Conservation (phyloP, 2,113 vertebrate species). For the Dolichotis patagonum region DNA sequence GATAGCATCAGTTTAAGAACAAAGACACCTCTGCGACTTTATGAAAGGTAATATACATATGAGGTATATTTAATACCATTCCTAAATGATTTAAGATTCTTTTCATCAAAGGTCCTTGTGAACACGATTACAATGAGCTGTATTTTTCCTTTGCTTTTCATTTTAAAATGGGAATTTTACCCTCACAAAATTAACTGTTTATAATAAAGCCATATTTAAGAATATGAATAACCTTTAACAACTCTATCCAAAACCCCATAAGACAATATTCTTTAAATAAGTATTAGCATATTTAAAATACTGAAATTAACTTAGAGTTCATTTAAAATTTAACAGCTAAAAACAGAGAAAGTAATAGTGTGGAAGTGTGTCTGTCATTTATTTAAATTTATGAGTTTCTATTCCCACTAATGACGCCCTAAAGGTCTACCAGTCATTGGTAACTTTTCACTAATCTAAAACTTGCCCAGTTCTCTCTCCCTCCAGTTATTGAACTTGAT, state of each 20-base stretch:
- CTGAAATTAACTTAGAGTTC: background rate
- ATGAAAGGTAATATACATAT: background rate
- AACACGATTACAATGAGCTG: background rate
- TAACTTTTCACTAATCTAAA: conserved; percentile 14
- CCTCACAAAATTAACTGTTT: conserved; percentile 30
- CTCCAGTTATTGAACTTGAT: background rate
- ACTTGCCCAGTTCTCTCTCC: background rate
- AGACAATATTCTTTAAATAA: conserved; percentile 22
- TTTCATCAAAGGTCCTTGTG: conserved; percentile 6
- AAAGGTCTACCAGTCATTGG: background rate
- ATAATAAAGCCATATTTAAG: background rate
- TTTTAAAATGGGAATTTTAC: background rate
- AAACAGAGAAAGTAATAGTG: conserved; percentile 9
- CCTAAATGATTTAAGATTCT: background rate
- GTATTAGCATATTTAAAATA: conserved; percentile 37
- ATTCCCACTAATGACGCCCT: background rate
- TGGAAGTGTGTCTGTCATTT: background rate
- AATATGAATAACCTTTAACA: background rate
- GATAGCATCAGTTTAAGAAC: conserved; percentile 12
- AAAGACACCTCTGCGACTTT: conserved; percentile 10
- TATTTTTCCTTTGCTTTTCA: conserved; percentile 14
- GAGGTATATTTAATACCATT: background rate
- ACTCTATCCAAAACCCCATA: background rate
- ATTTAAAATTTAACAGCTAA: conserved; percentile 43
- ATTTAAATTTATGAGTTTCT: conserved; percentile 39